phyloP scores from a whole-genome alignment of 2,113 vertebrate genomes.

The Gracilinanus agilis region DNA sequence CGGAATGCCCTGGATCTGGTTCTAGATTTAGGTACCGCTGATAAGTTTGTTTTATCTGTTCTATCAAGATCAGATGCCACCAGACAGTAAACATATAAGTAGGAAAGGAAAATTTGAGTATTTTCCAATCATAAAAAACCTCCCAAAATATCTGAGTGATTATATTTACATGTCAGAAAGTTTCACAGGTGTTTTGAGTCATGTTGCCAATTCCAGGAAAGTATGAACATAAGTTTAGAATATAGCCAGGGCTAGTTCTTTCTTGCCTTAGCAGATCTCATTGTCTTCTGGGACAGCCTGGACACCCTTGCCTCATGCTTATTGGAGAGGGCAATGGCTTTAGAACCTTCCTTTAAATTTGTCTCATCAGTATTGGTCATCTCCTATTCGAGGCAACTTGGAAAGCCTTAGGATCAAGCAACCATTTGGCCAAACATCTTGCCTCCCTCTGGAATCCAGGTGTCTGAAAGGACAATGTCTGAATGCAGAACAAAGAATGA shows the following conservation, averaged over 20 bases:
- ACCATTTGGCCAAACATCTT: background rate
- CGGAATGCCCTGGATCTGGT: slow-evolving; percentile 4
- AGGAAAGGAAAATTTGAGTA: background rate
- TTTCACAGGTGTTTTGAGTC: slow-evolving; percentile 66
- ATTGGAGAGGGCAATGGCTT: background rate
- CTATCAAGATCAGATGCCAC: slow-evolving; percentile 42
- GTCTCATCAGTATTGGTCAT: background rate
- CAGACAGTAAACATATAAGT: slow-evolving; percentile 43
- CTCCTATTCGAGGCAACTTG: background rate
- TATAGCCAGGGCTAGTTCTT: slow-evolving; percentile 31
- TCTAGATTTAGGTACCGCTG: slow-evolving; percentile 32
- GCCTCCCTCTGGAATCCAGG: background rate
- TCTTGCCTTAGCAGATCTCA: slow-evolving; percentile 35
- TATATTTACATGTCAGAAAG: slow-evolving; percentile 57
- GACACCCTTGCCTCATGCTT: background rate
- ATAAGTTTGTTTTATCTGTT: slow-evolving; percentile 8
- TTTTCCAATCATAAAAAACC: slow-evolving; percentile 45
- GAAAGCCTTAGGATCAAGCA: background rate
- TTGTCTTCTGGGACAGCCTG: slow-evolving; percentile 9
- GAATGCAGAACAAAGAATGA: no score
- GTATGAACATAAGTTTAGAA: slow-evolving; percentile 50
- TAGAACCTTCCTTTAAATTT: background rate
- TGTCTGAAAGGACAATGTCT: background rate
- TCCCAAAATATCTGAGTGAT: slow-evolving; percentile 46
- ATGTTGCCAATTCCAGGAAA: slow-evolving; percentile 57